Percentiles rank a stretch among this genome's conserved stretches.
These are phyloP conservation scores for Buteo buteo DNA, from an alignment of 2,113 vertebrate species.

Conservation along the genomic window DNA sequence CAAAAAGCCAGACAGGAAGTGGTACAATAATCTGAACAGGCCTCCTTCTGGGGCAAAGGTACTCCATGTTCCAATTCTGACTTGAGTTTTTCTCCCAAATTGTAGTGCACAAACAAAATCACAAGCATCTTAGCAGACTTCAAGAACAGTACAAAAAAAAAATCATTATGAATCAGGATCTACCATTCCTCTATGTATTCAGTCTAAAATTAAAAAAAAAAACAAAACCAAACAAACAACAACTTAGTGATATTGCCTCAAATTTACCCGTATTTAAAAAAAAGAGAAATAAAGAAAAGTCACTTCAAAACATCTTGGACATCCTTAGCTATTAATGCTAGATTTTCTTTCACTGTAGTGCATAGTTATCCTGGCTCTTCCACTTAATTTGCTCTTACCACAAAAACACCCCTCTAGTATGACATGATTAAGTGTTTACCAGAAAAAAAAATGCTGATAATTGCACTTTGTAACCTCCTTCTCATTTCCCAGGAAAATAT, in stretches of 20 bases:
- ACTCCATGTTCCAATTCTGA: conserved; percentile 19
- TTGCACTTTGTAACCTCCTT: conserved; percentile 91
- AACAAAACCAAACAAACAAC: too few relatives aligned
- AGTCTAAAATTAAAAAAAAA: conserved; percentile 33
- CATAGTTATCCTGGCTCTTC: conserved; percentile 74
- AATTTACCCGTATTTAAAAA: too few relatives aligned
- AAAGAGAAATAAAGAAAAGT: not conserved
- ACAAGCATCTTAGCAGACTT: conserved; percentile 49
- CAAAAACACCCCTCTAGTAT: conserved; percentile 53
- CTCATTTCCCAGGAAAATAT: conserved; percentile 69
- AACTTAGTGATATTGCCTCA: too few relatives aligned
- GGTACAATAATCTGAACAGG: conserved; percentile 31
- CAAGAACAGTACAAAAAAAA: conserved; percentile 64
- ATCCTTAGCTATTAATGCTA: conserved; percentile 62
- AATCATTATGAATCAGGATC: conserved; percentile 56
- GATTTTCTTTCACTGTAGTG: conserved; percentile 70
- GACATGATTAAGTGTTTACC: conserved; percentile 68
- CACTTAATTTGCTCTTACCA: conserved; percentile 66
- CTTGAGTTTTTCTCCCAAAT: conserved; percentile 44
- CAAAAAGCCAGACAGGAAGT: conserved; percentile 45
- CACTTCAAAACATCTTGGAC: conserved; percentile 55
- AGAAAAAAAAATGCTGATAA: conserved; percentile 83
- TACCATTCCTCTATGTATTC: conserved; percentile 50
- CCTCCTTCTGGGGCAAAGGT: not conserved
- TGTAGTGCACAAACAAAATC: conserved; percentile 58